Percentiles rank a stretch among this genome's conserved stretches.
Conservation (phyloP, 2,113 vertebrate genomes). For the Tonatia bakeri region DNA sequence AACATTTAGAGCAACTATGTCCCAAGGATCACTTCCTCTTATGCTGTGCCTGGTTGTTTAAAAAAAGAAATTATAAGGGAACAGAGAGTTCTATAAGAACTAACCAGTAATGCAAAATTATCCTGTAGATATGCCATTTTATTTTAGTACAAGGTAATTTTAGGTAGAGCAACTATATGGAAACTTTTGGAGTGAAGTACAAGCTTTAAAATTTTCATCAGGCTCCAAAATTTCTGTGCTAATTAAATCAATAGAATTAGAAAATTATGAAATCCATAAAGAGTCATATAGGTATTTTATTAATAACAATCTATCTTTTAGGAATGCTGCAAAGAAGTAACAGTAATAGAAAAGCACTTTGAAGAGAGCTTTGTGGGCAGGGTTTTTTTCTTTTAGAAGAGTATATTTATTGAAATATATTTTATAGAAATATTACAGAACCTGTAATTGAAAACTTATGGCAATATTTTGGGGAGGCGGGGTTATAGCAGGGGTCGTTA, state of each 20-base stretch:
- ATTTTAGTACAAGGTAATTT: conserved; percentile 3
- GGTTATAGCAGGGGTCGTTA: not conserved
- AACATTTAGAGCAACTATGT: conserved; percentile 29
- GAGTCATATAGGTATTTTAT: conserved; percentile 13
- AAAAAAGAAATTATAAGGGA: not conserved
- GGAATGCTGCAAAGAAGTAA: not conserved
- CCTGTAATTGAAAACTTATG: conserved; percentile 24
- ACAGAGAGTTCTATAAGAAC: conserved; percentile 2
- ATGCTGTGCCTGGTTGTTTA: not conserved
- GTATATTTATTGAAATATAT: conserved; percentile 54
- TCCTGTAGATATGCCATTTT: not conserved
- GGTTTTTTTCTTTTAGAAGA: conserved; percentile 15
- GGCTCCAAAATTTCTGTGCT: not conserved
- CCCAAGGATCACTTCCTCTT: conserved; percentile 30
- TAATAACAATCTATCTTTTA: not conserved
- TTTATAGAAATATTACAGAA: conserved; percentile 8
- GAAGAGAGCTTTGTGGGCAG: not conserved
- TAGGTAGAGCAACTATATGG: not conserved
- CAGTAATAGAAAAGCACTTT: not conserved
- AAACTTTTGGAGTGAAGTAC: not conserved
- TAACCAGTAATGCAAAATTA: not conserved
- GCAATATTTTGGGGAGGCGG: not conserved
- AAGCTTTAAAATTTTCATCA: conserved; percentile 13
- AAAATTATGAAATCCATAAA: conserved; percentile 14
- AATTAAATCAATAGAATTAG: conserved; percentile 44